phyloP scores from a whole-genome alignment of 1,140 invertebrate species.

The Holotrichia oblita region DNA sequence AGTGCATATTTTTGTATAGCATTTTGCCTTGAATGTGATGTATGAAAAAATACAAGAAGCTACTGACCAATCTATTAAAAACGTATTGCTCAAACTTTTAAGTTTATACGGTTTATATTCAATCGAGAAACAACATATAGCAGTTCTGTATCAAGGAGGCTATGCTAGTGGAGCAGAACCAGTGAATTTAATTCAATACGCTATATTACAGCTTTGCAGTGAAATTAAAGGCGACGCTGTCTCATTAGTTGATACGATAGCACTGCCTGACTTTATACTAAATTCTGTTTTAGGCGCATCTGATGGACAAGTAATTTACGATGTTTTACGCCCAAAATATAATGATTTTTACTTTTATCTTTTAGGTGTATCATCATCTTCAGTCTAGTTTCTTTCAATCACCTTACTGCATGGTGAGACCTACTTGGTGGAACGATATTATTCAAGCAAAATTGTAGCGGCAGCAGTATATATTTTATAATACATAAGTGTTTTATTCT shows the following conservation, averaged over 20 bases:
- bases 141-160: conserved; percentile 79
- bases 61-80: conserved; percentile 61
- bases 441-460: conserved; percentile 51
- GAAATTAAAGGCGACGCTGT: conserved; percentile 78
- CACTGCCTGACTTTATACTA: conserved; percentile 80
- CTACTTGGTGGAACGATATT: conserved; percentile 70
- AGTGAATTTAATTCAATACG: conserved; percentile 63
- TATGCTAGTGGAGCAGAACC: conserved; percentile 65
- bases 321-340: background rate
- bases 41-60: conserved; percentile 66
- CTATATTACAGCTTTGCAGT: conserved; percentile 70
- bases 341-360: conserved; percentile 47
- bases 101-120: conserved; percentile 76
- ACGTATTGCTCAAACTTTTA: conserved; percentile 73
- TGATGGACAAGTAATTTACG: conserved; percentile 64
- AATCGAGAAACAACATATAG: conserved; percentile 76
- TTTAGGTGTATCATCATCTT: conserved; percentile 71
- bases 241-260: conserved; percentile 75
- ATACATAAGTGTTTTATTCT: background rate
- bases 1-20: conserved; percentile 61
- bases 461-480: background rate
- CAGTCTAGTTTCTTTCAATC: conserved; percentile 65
- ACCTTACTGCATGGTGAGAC: conserved; percentile 65
- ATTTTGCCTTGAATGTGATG: conserved; percentile 70
- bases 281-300: conserved; percentile 79